Percentiles rank a stretch among this genome's conserved stretches.
Evolutionary conservation across 92 coral and sea anemone genomes (phyloP).

Genomic region (Diadumene lineata): DNA sequence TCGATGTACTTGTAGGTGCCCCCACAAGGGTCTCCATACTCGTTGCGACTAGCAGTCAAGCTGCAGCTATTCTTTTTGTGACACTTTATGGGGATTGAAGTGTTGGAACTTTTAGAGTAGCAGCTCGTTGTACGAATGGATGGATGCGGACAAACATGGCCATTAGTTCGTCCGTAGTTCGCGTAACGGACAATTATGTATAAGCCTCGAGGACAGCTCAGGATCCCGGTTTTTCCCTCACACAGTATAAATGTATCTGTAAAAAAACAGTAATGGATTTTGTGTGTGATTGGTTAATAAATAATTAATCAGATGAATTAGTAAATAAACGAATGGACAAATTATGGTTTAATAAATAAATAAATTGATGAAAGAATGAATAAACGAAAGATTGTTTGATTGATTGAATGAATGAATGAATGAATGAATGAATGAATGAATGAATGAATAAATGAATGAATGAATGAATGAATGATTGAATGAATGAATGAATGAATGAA

Average conservation of each 20-base stretch:
- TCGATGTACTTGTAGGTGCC: not conserved
- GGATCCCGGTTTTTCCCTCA: not conserved
- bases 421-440: no score
- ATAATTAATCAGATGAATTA: no score
- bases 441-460: no score
- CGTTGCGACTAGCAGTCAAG: not conserved
- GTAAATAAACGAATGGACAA: no score
- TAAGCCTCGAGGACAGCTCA: not conserved
- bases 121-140: not conserved
- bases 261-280: no score
- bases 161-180: not conserved
- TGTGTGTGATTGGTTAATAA: no score
- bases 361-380: no score
- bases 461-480: no score
- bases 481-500: no score
- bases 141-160: not conserved
- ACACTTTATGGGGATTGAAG: not conserved
- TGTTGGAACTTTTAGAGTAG: not conserved
- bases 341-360: no score
- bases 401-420: no score
- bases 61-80: not conserved
- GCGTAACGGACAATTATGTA: not conserved
- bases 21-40: not conserved
- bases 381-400: no score
- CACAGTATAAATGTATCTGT: not conserved